Evolutionary conservation across 1,140 invertebrate species (phyloP).

Genomic region (Lordiphosa collinella): DNA sequence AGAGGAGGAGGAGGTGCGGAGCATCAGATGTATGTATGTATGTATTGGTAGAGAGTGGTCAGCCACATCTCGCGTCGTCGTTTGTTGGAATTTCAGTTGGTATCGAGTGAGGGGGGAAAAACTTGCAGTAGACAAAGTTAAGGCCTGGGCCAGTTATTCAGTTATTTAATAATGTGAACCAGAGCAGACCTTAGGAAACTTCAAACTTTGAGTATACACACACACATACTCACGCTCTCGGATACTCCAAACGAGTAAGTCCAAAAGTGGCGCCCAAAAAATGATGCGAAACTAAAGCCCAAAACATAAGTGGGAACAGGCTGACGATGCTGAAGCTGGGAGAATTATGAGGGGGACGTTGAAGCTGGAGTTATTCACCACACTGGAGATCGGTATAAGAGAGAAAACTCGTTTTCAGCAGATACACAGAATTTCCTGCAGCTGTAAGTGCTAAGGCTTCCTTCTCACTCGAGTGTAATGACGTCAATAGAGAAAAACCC

Average conservation of each 20-base stretch:
- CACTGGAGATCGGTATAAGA: conserved; percentile 52
- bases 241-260: conserved; percentile 18
- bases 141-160: conserved; percentile 2
- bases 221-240: conserved; percentile 5
- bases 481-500: conserved; percentile 2
- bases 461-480: neutral
- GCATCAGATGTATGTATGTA: neutral
- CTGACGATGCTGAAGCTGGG: conserved; percentile 14
- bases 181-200: neutral
- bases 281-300: conserved; percentile 53
- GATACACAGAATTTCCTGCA: conserved; percentile 71
- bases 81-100: conserved; percentile 20
- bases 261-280: conserved; percentile 54
- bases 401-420: conserved; percentile 60
- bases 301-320: conserved; percentile 36
- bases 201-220: conserved; percentile 20
- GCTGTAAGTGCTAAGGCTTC: conserved; percentile 16
- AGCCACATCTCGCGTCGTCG: conserved; percentile 10
- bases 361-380: conserved; percentile 31
- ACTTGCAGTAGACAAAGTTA: neutral
- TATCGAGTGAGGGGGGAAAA: neutral
- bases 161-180: conserved; percentile 21
- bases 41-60: conserved; percentile 6
- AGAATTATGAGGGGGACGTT: conserved; percentile 4
- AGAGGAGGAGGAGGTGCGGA: neutral